These are phyloP conservation scores for Uloborus plumipes DNA, from an alignment of 2,888 invertebrate species.

Conservation along the genomic window DNA sequence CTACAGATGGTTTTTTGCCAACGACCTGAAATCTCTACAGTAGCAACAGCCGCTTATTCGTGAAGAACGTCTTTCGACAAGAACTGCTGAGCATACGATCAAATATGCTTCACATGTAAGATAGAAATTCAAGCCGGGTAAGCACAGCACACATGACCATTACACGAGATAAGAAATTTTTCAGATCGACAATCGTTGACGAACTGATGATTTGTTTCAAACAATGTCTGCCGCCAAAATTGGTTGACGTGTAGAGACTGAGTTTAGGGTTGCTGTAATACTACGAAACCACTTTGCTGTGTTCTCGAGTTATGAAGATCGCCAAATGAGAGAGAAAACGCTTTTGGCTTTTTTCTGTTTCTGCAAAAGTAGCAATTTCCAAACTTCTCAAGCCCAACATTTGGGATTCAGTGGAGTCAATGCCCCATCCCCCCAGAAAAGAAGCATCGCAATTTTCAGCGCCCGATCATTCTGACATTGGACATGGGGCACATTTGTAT, in stretches of 20 bases:
- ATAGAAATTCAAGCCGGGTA: too few relatives aligned
- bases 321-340: conserved; percentile 23
- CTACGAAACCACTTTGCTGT: conserved; percentile 40
- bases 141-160: too few relatives aligned
- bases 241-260: conserved; percentile 64
- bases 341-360: too few relatives aligned
- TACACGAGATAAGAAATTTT: neutral
- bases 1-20: conserved; percentile 55
- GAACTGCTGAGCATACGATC: neutral
- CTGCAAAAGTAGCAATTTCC: too few relatives aligned
- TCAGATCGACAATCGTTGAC: conserved; percentile 19
- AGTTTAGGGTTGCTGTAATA: conserved; percentile 45
- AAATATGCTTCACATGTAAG: neutral
- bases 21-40: conserved; percentile 55
- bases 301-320: conserved; percentile 5
- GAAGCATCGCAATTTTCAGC: too few relatives aligned
- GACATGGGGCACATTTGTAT: too few relatives aligned
- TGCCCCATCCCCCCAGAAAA: too few relatives aligned
- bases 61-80: neutral
- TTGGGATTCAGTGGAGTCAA: too few relatives aligned
- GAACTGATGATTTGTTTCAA: conserved; percentile 36
- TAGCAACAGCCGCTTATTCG: neutral
- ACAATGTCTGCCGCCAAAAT: conserved; percentile 58
- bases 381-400: too few relatives aligned
- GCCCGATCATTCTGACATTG: too few relatives aligned